Evolutionary conservation across 2,797 vertebrate species (phyloP).

Genomic region (Sebastolobus alascanus): DNA sequence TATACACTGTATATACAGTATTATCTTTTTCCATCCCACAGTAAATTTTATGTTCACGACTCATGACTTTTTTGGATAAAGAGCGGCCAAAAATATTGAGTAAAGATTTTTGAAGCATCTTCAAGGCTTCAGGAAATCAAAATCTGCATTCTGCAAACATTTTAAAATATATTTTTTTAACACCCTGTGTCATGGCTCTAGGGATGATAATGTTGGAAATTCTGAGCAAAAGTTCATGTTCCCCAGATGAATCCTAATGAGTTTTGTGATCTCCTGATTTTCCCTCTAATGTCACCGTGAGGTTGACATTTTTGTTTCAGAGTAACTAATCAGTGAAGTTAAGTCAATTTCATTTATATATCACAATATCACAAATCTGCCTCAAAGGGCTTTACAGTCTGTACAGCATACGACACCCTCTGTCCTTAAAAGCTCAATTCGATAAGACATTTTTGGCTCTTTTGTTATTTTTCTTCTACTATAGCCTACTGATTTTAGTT

Average conservation of each 20-base stretch:
- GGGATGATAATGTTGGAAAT: not conserved
- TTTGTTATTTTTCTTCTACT: no score
- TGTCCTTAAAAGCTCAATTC: no score
- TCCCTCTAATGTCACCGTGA: not conserved
- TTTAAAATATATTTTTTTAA: not conserved
- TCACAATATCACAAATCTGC: no score
- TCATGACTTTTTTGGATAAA: conserved; percentile 1
- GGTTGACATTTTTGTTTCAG: no score
- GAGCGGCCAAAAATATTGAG: not conserved
- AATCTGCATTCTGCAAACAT: not conserved
- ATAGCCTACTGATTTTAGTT: no score
- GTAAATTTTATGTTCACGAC: not conserved
- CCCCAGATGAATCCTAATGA: not conserved
- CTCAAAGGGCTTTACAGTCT: no score
- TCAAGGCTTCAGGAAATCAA: not conserved
- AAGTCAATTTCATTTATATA: no score
- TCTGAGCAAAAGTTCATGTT: not conserved
- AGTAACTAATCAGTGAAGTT: no score
- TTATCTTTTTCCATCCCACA: not conserved
- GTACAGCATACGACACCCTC: no score
- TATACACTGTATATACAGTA: not conserved
- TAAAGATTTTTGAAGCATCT: not conserved
- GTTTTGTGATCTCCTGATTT: not conserved
- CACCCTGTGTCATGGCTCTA: not conserved
- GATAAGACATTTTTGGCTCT: no score